Percentiles rank a stretch among this genome's conserved stretches.
Conservation (phyloP, 1,140 invertebrate genomes). For the Scaptomyza graminum region DNA sequence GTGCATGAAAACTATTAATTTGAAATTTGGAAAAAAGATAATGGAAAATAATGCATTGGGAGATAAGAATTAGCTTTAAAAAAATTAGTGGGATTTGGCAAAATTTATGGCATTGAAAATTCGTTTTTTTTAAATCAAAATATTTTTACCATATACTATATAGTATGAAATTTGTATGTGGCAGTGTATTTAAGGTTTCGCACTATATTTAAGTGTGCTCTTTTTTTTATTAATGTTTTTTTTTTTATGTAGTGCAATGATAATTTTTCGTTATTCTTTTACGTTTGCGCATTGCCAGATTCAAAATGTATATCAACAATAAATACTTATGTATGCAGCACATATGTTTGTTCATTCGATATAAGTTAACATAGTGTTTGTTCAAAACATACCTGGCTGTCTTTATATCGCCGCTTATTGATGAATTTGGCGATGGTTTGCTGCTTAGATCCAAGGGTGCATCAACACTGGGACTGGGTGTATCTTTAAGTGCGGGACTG, state of each 20-base stretch:
- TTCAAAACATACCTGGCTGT: slow-evolving; percentile 67
- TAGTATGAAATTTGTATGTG: too few species aligned
- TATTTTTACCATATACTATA: too few species aligned
- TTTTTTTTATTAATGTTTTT: slow-evolving; percentile 36
- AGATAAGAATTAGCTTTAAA: too few species aligned
- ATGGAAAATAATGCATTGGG: too few species aligned
- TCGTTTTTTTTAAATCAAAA: too few species aligned
- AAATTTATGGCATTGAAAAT: too few species aligned
- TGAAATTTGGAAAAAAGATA: too few species aligned
- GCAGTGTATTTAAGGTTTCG: slow-evolving; percentile 1
- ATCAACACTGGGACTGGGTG: slow-evolving; percentile 85
- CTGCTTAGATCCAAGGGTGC: slow-evolving; percentile 91
- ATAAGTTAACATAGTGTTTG: neutral
- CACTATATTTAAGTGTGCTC: slow-evolving; percentile 2
- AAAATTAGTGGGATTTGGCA: too few species aligned
- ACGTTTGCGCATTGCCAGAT: slow-evolving; percentile 60
- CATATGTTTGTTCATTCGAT: neutral
- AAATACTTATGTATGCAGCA: slow-evolving; percentile 15
- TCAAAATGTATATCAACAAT: slow-evolving; percentile 47
- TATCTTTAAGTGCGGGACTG: slow-evolving; percentile 84
- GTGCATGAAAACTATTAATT: too few species aligned
- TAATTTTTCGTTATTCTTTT: slow-evolving; percentile 37
- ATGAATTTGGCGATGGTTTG: slow-evolving; percentile 85
- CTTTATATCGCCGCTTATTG: slow-evolving; percentile 79
- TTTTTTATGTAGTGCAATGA: too few species aligned